Conservation (phyloP, 2,797 vertebrate species). For the Chaetophractus vellerosus region DNA sequence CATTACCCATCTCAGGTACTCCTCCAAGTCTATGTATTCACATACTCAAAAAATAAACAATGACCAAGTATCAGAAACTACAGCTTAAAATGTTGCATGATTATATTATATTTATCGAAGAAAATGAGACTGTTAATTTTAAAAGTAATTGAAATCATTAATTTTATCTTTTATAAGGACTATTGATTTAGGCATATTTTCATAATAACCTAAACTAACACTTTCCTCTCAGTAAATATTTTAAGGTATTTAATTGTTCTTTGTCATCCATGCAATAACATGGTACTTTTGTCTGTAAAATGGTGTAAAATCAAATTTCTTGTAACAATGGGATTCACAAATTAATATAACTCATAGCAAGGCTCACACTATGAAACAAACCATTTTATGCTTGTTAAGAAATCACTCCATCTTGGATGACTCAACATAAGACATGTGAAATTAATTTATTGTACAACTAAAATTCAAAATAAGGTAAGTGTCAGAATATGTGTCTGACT, state of each 20-base stretch:
- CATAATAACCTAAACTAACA: background rate
- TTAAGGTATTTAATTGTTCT: conserved; percentile 21
- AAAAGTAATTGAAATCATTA: background rate
- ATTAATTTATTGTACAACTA: conserved; percentile 51
- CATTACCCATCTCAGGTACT: background rate
- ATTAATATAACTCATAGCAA: conserved; percentile 31
- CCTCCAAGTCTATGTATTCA: background rate
- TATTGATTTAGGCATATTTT: conserved; percentile 56
- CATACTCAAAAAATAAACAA: conserved; percentile 6
- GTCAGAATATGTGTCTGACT: conserved; percentile 22
- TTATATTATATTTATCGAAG: background rate
- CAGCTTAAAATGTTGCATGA: background rate
- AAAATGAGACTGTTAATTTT: background rate
- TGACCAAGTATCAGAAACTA: background rate
- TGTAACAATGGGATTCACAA: conserved; percentile 37
- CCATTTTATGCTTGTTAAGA: conserved; percentile 13
- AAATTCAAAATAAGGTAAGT: conserved; percentile 35
- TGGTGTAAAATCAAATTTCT: conserved; percentile 42
- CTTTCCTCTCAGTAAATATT: conserved; percentile 4
- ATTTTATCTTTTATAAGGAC: conserved; percentile 30
- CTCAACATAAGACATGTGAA: background rate
- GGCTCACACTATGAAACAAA: background rate
- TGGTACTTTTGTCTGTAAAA: conserved; percentile 29
- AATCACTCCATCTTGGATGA: conserved; percentile 41
- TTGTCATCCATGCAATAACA: background rate